Conservation (phyloP, 2,888 invertebrate species). For the Lasioglossum malachurum region DNA sequence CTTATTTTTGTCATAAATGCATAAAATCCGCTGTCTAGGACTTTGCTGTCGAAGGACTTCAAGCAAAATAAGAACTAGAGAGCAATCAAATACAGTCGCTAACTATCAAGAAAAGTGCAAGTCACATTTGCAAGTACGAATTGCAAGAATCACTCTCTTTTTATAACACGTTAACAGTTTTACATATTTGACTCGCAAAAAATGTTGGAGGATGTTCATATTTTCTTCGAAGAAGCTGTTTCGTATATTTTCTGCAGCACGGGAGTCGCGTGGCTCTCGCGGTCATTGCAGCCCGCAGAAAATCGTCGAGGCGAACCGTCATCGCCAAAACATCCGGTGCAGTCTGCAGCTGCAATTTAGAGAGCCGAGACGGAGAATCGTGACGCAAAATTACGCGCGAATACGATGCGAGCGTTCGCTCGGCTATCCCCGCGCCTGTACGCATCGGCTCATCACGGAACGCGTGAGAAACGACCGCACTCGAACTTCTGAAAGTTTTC, state of each 20-base stretch:
- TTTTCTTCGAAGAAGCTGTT: not conserved
- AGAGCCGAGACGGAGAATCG: slow-evolving; percentile 19
- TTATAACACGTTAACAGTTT: not conserved
- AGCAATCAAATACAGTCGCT: too few relatives aligned
- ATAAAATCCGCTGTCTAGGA: too few relatives aligned
- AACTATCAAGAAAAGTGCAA: too few relatives aligned
- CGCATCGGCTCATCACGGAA: not conserved
- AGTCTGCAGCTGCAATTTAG: slow-evolving; percentile 60
- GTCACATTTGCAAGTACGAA: too few relatives aligned
- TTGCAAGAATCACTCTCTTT: too few relatives aligned
- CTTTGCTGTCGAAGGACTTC: too few relatives aligned
- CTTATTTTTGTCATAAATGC: too few relatives aligned
- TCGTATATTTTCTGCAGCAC: slow-evolving; percentile 12
- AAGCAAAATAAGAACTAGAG: too few relatives aligned
- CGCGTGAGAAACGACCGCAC: not conserved
- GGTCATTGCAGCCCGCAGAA: slow-evolving; percentile 45
- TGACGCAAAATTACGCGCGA: slow-evolving; percentile 48
- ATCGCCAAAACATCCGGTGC: slow-evolving; percentile 63
- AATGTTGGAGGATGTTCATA: not conserved
- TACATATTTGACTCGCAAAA: not conserved
- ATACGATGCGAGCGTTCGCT: slow-evolving; percentile 2
- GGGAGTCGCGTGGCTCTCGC: slow-evolving; percentile 26
- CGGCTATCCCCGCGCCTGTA: not conserved
- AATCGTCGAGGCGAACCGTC: slow-evolving; percentile 55
- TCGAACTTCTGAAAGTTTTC: slow-evolving; percentile 30